Evolutionary conservation across 2,797 vertebrate genomes (phyloP), one percentile per base, ranked within the genome.

Genomic region (Podarcis lilfordi): DNA sequence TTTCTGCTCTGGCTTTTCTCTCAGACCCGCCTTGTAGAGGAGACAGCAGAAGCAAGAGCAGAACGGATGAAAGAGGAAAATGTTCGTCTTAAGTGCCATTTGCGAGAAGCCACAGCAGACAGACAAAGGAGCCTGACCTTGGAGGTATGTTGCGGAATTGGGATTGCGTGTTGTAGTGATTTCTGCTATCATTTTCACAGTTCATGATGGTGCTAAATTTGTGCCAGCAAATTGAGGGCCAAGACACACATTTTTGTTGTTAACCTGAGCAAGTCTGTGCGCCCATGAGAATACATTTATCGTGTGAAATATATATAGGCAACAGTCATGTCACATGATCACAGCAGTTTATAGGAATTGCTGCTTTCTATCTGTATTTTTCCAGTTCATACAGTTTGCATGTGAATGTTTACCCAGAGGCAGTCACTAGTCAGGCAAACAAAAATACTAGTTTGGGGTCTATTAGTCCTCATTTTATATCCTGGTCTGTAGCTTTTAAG

Each of bases 31-130:
- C 89, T 92, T 84, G 59, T 89, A 5, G 93, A 96, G 19, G 98
- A 98, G 95, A 92, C 95, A 13, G 91, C 27, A 86, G 96, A 94
- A 87, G 95, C 95, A 9, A 96, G 95, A 88, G 86, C 95, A 1
- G 96, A 98, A 88, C 97, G 98, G 72, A 85, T 98, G 64, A 98
- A 97, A 91, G 89, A 90, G 74, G 98, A 98, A 94, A 96, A 89
- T 0, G 59, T 8, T 4, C 50, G 96, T 50, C 96, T 98, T 66
- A 93, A 95, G 23, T 84, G 89, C 71, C 96, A 96, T 91, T 94
- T 91, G 2, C 77, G 93, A 50, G 93, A 74, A 64, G 91, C 94
- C 81, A 94, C 97, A 76, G 32, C 0, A 13, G 85, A 87, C 17
- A 68, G 4, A 86, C 85, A 88, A 43, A 0, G 61, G 61, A 78